Evolutionary conservation across 2,888 invertebrate genomes (phyloP).

Genomic region (Watsonalla cultraria): DNA sequence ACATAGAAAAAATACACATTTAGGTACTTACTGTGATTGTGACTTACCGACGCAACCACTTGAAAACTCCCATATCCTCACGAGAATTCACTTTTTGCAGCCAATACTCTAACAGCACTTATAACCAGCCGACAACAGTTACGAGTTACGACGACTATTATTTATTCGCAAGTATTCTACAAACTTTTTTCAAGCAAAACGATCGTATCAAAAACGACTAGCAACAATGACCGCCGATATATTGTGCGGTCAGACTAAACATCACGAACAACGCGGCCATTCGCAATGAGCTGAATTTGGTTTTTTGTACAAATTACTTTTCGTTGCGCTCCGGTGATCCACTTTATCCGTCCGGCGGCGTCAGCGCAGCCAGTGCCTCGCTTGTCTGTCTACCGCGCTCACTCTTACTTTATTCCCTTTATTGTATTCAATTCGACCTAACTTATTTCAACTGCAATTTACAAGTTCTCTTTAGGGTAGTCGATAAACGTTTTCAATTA

Average conservation of each 20-base stretch:
- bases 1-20: not conserved
- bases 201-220: slow-evolving; percentile 64
- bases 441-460: slow-evolving; percentile 6
- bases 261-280: slow-evolving; percentile 69
- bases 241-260: slow-evolving; percentile 77
- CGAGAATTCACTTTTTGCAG: slow-evolving; percentile 54
- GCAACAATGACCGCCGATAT: slow-evolving; percentile 73
- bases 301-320: slow-evolving; percentile 78
- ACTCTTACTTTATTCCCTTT: slow-evolving; percentile 33
- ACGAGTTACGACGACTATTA: slow-evolving; percentile 18
- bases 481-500: slow-evolving; percentile 11
- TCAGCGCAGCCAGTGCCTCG: slow-evolving; percentile 40
- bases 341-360: slow-evolving; percentile 55
- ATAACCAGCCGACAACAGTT: slow-evolving; percentile 19
- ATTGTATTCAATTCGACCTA: slow-evolving; percentile 27
- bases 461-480: slow-evolving; percentile 29
- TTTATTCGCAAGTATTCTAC: slow-evolving; percentile 13
- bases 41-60: slow-evolving; percentile 75
- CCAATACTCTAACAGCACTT: slow-evolving; percentile 25
- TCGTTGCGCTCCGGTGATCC: slow-evolving; percentile 74
- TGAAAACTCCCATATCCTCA: slow-evolving; percentile 72
- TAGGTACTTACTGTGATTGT: slow-evolving; percentile 3
- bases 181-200: slow-evolving; percentile 41
- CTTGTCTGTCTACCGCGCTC: slow-evolving; percentile 34
- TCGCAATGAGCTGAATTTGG: slow-evolving; percentile 75